A percentile compares a stretch with the other conserved stretches of the same genome.
These are phyloP conservation scores for Mythimna impura DNA, from an alignment of 2,888 invertebrate genomes.

Conservation along the genomic window DNA sequence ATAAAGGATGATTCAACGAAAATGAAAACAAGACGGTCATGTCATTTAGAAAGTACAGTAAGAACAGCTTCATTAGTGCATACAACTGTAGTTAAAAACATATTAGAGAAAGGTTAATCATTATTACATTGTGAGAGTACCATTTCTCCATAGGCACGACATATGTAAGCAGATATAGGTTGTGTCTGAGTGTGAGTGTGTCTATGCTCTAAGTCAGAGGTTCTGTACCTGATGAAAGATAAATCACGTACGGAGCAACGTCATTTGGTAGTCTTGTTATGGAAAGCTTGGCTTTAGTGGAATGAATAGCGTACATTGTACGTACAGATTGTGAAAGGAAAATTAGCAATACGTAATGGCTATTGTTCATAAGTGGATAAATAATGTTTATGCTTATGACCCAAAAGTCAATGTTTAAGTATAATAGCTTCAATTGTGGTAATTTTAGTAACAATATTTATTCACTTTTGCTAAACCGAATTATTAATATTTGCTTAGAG, in stretches of 20 bases:
- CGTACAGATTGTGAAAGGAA: neutral
- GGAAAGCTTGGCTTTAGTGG: neutral
- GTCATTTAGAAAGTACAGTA: conserved; percentile 33
- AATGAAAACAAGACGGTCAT: neutral
- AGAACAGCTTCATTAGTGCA: conserved; percentile 33
- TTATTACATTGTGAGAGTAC: conserved; percentile 4
- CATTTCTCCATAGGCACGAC: neutral
- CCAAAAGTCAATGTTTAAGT: neutral
- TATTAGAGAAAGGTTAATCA: conserved; percentile 46
- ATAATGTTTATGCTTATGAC: neutral
- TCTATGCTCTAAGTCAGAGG: conserved; percentile 12
- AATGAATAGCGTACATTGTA: neutral
- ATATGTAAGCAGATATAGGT: neutral
- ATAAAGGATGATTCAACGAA: conserved; percentile 9
- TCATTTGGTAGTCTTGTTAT: conserved; percentile 18
- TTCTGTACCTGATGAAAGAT: conserved; percentile 41
- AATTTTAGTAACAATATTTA: too few relatives aligned
- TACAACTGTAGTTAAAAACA: conserved; percentile 44
- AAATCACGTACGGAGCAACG: conserved; percentile 43
- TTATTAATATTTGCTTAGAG: neutral
- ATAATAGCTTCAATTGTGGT: neutral
- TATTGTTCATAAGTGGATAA: neutral
- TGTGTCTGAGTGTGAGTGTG: conserved; percentile 9
- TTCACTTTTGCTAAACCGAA: too few relatives aligned
- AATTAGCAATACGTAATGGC: neutral